A percentile compares a stretch with the other conserved stretches of the same genome.
These are phyloP conservation scores for Meta bourneti DNA, from an alignment of 2,888 invertebrate species.

Conservation along the genomic window DNA sequence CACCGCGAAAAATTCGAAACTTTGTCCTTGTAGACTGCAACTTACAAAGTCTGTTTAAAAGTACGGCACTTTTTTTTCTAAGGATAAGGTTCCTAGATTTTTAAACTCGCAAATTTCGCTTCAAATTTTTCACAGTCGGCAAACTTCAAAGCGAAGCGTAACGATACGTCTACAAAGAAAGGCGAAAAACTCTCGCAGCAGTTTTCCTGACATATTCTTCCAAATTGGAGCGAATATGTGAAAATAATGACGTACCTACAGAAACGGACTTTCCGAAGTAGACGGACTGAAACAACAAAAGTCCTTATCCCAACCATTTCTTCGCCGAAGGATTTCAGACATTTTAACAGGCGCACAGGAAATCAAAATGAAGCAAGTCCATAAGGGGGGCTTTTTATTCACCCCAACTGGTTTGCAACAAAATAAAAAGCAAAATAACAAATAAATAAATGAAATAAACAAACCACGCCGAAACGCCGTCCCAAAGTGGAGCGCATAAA, in stretches of 20 bases:
- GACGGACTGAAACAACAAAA: background rate
- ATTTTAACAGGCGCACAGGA: background rate
- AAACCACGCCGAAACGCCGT: background rate
- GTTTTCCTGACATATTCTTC: background rate
- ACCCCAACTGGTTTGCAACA: background rate
- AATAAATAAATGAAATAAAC: background rate
- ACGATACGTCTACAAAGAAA: background rate
- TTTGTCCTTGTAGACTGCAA: too few species aligned
- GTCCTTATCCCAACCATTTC: background rate
- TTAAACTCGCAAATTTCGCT: background rate
- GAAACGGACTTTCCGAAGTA: background rate
- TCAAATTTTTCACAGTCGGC: background rate
- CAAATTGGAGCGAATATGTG: background rate
- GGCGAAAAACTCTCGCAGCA: background rate
- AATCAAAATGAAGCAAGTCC: background rate
- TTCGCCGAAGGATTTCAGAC: background rate
- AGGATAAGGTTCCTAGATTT: too few species aligned
- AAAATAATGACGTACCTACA: background rate
- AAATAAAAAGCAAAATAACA: background rate
- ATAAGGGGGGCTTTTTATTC: background rate
- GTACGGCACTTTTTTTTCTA: too few species aligned
- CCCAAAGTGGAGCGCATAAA: background rate
- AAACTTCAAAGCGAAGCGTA: background rate
- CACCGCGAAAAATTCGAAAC: too few species aligned
- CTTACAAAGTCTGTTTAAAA: too few species aligned